Base-by-base conservation (phyloP, 2,113 vertebrate genomes). In the Clarias batrachus region DNA sequence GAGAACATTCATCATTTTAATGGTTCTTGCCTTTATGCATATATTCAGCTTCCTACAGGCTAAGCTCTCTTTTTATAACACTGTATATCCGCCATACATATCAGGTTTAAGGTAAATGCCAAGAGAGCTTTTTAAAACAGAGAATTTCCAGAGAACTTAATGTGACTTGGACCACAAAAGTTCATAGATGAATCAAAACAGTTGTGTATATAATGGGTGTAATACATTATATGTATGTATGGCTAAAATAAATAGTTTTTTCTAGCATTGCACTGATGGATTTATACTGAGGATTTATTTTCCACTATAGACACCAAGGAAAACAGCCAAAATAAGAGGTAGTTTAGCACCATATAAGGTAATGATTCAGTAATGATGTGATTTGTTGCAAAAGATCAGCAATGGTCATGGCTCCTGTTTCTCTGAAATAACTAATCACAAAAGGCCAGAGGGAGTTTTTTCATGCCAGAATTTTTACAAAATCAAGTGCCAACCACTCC, bases 1-100 rank as follows among this genome's bases (percentile, higher is more conserved):
- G 91, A 91, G 86, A 83, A 87, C 92, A 94, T 94, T 93, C 92
- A 91, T 94, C 93, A 94, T 93, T 82, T 63, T 93, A 93, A 93
- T 92, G 92, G 88, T 86, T 56, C 66, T 60, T 81, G 68, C 91
- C 92, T 93, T 95, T 94, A 92, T 93, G 90, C 88, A 23, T 88
- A 70, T 85, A 87, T 82, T 87, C 59, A 25, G 48, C 65, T 82
- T 25, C 25, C 77, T 77, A 81, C 78, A 68, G 6, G 81, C 70
- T 7, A 52, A 71, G 65, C 62, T 87, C 52, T 82, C 82, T 71
- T 81, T 85, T 54, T 82, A 33, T 82, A 59, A 48, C 48, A 48
- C 48, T 48, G 48, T 84, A 80, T 13, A 14, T 81, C 17, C 48
- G 30, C 48, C 78, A 78, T 37, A 87, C 57, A 60, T 37, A 71